phyloP scores from a whole-genome alignment of 2,113 vertebrate genomes.

The Thinocorus orbignyianus region DNA sequence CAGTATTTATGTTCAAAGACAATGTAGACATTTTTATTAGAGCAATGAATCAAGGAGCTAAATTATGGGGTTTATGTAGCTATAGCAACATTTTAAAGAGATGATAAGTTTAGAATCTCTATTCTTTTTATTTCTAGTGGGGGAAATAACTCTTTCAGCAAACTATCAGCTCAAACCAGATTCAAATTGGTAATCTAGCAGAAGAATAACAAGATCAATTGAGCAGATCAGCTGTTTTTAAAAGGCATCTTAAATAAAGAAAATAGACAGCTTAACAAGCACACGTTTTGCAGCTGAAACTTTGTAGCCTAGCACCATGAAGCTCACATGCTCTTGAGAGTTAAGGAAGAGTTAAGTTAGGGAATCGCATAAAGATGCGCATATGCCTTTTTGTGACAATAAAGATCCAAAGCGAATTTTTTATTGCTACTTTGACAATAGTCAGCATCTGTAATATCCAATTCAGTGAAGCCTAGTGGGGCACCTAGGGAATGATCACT shows the following conservation, averaged over 20 bases:
- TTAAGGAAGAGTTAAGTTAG: rapidly evolving
- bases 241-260: not conserved
- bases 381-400: not conserved
- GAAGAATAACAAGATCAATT: not conserved
- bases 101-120: not conserved
- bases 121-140: not conserved
- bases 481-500: not conserved
- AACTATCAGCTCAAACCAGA: not conserved
- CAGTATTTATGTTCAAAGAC: not conserved
- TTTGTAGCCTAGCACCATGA: not conserved
- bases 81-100: not conserved
- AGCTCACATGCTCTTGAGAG: not conserved
- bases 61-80: not conserved
- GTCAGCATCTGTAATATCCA: not conserved
- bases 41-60: not conserved
- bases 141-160: not conserved
- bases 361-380: not conserved
- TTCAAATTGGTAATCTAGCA: not conserved
- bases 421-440: not conserved
- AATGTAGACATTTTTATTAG: not conserved
- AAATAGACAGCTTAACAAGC: not conserved
- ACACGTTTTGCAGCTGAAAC: not conserved
- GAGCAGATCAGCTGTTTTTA: not conserved
- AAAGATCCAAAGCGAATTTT: not conserved
- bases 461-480: not conserved